Base-by-base conservation (phyloP, 2,113 vertebrate genomes). In the Mesocricetus auratus region DNA sequence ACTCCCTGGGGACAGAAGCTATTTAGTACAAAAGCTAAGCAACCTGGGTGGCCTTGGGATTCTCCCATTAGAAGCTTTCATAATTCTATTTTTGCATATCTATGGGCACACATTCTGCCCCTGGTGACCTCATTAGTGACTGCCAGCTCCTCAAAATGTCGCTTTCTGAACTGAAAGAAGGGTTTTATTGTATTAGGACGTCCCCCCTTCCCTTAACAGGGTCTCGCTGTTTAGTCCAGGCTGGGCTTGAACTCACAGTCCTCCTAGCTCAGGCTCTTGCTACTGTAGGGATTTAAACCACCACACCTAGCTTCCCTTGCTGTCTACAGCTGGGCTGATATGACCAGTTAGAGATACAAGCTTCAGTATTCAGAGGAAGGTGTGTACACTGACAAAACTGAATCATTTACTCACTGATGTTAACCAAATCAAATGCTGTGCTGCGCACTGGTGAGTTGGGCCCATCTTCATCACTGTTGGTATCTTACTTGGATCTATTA, bases 21-120 rank as follows among this genome's bases (percentile, higher is more conserved):
- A 91, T 98, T 97, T 97, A 97, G 96, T 97, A 92, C 71, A 93
- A 94, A 98, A 91, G 88, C 94, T 93, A 96, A 96, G 93, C 98
- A 98, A 97, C 94, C 85, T 97, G 97, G 97, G 98, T 98, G 98
- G 98, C 97, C 98, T 97, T 64, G 91, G 95, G 88, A 93, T 96
- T 98, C 95, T 88, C 87, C 96, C 97, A 97, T 90, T 94, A 96
- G 97, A 98, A 96, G 98, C 96, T 98, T 97, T 95, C 90, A 6
- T 93, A 90, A 66, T 97, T 97, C 98, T 95, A 75, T 82, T 93
- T 74, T 94, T 98, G 94, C 94, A 93, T 97, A 96, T 97, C 97
- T 50, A n/a, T 78, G 64, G 60, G 56, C n/a, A 90, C 29, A 58
- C 24, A 74, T 15, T 77, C 45, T 77, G 60, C 50, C 50, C 77